Evolutionary conservation across 2,888 invertebrate genomes (phyloP), one percentile per base, ranked within the genome.

Genomic region (Ischnus inquisitorius): DNA sequence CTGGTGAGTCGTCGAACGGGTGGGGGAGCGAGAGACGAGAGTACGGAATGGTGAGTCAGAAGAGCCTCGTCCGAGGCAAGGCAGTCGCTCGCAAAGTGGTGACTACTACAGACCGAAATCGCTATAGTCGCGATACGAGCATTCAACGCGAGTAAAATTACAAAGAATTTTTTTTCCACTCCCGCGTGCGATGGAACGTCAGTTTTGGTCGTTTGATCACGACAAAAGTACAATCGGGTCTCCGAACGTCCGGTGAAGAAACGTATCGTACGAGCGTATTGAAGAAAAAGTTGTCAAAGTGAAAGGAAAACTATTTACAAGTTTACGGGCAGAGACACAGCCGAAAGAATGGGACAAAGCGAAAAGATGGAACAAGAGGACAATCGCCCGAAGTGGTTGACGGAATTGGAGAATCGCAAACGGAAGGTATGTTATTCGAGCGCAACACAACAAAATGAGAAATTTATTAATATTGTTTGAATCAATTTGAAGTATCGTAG

Each of bases 351-450:
- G 84, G 84, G 72, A 65, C 80, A 78, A 43, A 79, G 78, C 65
- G 68, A 83, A 25, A 86, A 82, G 48, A 89, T 89, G 87, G 90
- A 89, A 71, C 89, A 92, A 34, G 88, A 87, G 78, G 88, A 88
- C 57, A 88, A 90, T 83, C 91, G 90, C 5, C 93, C 93, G 1
- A 91, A 93, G 86, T 93, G 93, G 93, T 86, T 93, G 77, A 74
- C 91, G 69, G 92, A 93, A 76, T 67, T 93, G 82, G 93, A 93
- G 88, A 93, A 92, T 88, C 90, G 92, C 12, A 93, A 93, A 82
- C 88, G 90, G 82, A 93, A 93, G 90, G 93, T 93, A 75, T 80
- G 86, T 86, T 41, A 41, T 82, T 81, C 14, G 41, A 19, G n/a
- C 10, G 10, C 25, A 57, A 43, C 25, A 22, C n/a, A 19, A 57